Evolutionary conservation across 2,888 invertebrate genomes (phyloP).

Genomic region (Eutolmus rufibarbis): DNA sequence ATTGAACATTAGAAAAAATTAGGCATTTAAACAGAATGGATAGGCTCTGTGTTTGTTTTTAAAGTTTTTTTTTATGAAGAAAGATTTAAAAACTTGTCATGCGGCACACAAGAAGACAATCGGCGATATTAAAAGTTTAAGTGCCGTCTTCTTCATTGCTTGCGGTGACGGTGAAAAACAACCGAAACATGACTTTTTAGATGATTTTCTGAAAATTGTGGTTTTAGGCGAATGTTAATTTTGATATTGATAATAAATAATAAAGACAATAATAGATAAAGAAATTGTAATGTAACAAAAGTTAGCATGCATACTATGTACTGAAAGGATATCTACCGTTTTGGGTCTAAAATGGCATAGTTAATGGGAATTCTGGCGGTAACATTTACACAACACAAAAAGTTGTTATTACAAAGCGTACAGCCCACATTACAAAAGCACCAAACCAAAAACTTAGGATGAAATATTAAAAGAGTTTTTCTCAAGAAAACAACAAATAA

Average conservation of each 20-base stretch:
- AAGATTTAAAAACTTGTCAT: constrained; percentile 46
- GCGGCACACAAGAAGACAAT: constrained; percentile 80
- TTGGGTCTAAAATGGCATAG: not conserved
- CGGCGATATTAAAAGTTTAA: constrained; percentile 77
- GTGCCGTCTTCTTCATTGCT: constrained; percentile 77
- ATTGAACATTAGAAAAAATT: constrained; percentile 44
- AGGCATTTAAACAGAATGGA: constrained; percentile 24
- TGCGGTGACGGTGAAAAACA: constrained; percentile 52
- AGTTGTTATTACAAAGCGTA: not conserved
- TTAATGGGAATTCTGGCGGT: not conserved
- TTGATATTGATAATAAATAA: constrained; percentile 43
- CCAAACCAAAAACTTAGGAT: not conserved
- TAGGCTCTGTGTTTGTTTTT: not conserved
- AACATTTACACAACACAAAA: not conserved
- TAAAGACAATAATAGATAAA: constrained; percentile 9
- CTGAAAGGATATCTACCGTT: not conserved
- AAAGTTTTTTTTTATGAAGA: not conserved
- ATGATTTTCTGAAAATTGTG: constrained; percentile 50
- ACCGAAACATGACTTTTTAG: constrained; percentile 52
- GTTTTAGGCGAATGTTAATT: constrained; percentile 47
- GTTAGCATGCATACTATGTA: not conserved
- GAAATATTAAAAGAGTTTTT: not conserved
- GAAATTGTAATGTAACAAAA: not conserved
- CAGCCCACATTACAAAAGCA: not conserved
- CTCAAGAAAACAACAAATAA: not conserved